phyloP scores from a whole-genome alignment of 2,888 invertebrate species.

The Xanthorhoe spadicearia region DNA sequence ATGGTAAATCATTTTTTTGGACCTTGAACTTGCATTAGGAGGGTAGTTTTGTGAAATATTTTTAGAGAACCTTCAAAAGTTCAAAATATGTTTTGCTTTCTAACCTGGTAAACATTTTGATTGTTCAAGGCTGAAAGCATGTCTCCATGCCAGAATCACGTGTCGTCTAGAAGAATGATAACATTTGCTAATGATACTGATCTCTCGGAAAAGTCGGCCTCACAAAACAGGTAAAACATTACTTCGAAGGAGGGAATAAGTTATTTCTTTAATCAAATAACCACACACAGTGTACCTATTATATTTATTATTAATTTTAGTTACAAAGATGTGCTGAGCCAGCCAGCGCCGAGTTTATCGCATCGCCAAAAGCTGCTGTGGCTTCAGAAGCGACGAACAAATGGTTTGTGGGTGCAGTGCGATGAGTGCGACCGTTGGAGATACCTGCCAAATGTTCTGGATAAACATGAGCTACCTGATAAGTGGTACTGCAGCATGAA shows the following conservation, averaged over 20 bases:
- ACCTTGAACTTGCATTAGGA: no score
- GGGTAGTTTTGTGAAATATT: no score
- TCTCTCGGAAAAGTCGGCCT: slow-evolving; percentile 49
- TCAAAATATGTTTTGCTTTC: not conserved
- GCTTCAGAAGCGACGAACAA: slow-evolving; percentile 78
- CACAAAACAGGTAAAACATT: slow-evolving; percentile 57
- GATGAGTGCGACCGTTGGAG: slow-evolving; percentile 85
- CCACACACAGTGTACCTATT: no score
- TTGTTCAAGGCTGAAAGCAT: slow-evolving; percentile 42
- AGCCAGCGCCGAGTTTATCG: slow-evolving; percentile 57
- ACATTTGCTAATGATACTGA: slow-evolving; percentile 57
- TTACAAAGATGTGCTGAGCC: slow-evolving; percentile 65
- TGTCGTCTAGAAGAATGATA: slow-evolving; percentile 46
- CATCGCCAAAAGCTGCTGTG: slow-evolving; percentile 70
- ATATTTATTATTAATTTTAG: not conserved
- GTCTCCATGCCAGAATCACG: slow-evolving; percentile 41
- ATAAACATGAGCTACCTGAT: slow-evolving; percentile 84
- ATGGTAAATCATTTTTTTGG: slow-evolving; percentile 44
- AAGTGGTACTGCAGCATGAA: slow-evolving; percentile 87
- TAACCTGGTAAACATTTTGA: not conserved
- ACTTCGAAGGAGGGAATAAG: not conserved
- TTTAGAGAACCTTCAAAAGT: no score
- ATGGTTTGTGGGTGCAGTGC: slow-evolving; percentile 86
- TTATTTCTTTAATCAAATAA: not conserved
- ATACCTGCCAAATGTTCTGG: slow-evolving; percentile 80